Conservation (phyloP, 2,888 invertebrate species). For the Xanthorhoe designata region DNA sequence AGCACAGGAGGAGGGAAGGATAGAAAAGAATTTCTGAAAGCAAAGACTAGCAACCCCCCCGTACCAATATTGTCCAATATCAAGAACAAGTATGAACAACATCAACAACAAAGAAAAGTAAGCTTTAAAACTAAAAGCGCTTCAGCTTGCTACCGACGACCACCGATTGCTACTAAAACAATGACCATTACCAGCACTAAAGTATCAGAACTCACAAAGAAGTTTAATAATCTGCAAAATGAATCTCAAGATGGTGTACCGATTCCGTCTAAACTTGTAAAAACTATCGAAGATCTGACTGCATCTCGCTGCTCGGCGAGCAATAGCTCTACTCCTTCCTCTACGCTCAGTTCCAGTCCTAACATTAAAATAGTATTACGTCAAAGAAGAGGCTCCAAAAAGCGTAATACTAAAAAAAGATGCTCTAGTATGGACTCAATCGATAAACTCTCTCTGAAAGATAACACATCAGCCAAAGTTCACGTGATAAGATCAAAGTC, state of each 20-base stretch:
- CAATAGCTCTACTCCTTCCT: constrained; percentile 78
- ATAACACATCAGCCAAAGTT: constrained; percentile 64
- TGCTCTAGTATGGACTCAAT: constrained; percentile 81
- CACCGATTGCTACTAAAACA: constrained; percentile 72
- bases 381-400: constrained; percentile 75
- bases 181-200: constrained; percentile 83
- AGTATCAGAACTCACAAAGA: constrained; percentile 89
- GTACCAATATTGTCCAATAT: constrained; percentile 54
- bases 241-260: constrained; percentile 72
- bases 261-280: constrained; percentile 84
- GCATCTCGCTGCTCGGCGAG: constrained; percentile 65
- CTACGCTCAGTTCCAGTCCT: constrained; percentile 77
- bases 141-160: constrained; percentile 74
- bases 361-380: constrained; percentile 81
- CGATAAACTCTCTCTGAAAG: constrained; percentile 67
- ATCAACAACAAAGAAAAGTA: constrained; percentile 82
- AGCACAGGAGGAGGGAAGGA: constrained; percentile 78
- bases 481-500: constrained; percentile 78
- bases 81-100: constrained; percentile 68
- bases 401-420: constrained; percentile 79
- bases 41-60: constrained; percentile 51
- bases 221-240: constrained; percentile 88
- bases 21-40: constrained; percentile 50
- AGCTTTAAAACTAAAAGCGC: constrained; percentile 87
- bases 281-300: constrained; percentile 78